Evolutionary conservation across 2,888 invertebrate genomes (phyloP).

Genomic region (Octodonta nipae): DNA sequence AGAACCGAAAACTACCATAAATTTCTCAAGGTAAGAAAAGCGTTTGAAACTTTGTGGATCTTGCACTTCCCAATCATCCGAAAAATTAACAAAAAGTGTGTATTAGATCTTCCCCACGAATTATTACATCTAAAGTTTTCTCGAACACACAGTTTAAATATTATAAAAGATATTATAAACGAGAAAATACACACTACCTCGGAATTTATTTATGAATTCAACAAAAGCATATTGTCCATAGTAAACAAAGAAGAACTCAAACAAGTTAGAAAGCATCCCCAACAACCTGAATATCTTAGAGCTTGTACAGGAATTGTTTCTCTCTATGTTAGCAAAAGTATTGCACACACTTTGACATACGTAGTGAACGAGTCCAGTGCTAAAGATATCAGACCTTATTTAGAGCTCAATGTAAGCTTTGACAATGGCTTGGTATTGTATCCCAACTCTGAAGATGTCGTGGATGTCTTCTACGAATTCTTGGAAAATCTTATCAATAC

Average conservation of each 20-base stretch:
- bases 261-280: background rate
- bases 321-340: constrained; percentile 51
- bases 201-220: constrained; percentile 17
- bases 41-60: constrained; percentile 43
- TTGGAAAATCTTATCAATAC: constrained; percentile 16
- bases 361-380: constrained; percentile 43
- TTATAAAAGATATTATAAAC: constrained; percentile 16
- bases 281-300: constrained; percentile 12
- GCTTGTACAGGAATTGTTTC: constrained; percentile 35
- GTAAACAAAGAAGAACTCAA: constrained; percentile 10
- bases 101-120: constrained; percentile 38
- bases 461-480: constrained; percentile 34
- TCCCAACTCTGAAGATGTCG: constrained; percentile 45
- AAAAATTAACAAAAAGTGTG: constrained; percentile 41
- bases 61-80: constrained; percentile 50
- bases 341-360: constrained; percentile 51
- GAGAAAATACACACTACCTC: constrained; percentile 17
- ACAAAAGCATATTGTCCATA: constrained; percentile 13
- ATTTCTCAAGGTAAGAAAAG: constrained; percentile 44
- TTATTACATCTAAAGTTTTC: constrained; percentile 38
- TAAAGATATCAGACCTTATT: constrained; percentile 25
- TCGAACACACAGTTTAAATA: constrained; percentile 14
- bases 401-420: constrained; percentile 42
- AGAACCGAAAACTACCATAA: constrained; percentile 44
- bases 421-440: constrained; percentile 42